phyloP scores from a whole-genome alignment of 2,888 invertebrate species.

The Entomobrya proxima region DNA sequence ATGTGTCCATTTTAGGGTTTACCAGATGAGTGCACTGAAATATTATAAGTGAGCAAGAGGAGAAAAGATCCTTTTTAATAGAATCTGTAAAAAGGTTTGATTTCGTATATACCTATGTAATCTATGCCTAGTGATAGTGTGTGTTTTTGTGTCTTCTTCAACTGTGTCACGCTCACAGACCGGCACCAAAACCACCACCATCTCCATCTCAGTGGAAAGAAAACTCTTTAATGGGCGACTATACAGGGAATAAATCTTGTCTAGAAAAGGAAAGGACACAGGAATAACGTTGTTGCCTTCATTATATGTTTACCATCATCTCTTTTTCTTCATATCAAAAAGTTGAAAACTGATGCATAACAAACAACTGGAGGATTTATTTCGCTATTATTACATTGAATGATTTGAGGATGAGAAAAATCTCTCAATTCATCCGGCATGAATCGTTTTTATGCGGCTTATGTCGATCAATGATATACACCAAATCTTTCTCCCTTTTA shows the following conservation, averaged over 20 bases:
- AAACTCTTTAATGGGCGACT: conserved; percentile 45
- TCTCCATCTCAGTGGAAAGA: neutral
- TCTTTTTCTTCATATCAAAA: conserved; percentile 18
- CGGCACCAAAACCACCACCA: neutral
- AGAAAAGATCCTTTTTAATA: conserved; percentile 25
- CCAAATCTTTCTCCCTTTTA: neutral
- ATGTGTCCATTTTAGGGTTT: conserved; percentile 50
- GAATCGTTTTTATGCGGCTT: conserved; percentile 1
- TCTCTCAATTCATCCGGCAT: conserved; percentile 5
- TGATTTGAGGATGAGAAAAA: conserved; percentile 25
- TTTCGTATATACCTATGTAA: neutral
- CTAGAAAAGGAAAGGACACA: conserved; percentile 1
- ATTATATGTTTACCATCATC: conserved; percentile 2
- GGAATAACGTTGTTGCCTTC: neutral
- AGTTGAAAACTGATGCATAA: conserved; percentile 35
- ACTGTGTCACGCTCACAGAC: conserved; percentile 2
- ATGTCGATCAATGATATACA: conserved; percentile 2
- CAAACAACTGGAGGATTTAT: conserved; percentile 36
- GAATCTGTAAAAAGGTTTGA: conserved; percentile 5
- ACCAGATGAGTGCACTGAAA: conserved; percentile 37
- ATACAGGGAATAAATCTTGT: conserved; percentile 51
- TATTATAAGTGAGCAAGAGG: neutral
- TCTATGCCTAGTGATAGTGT: neutral
- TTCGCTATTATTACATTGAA: conserved; percentile 13
- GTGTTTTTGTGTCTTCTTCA: conserved; percentile 9